Evolutionary conservation across 2,113 vertebrate genomes (phyloP), one percentile per base, ranked within the genome.

Genomic region (Thunnus maccoyii): DNA sequence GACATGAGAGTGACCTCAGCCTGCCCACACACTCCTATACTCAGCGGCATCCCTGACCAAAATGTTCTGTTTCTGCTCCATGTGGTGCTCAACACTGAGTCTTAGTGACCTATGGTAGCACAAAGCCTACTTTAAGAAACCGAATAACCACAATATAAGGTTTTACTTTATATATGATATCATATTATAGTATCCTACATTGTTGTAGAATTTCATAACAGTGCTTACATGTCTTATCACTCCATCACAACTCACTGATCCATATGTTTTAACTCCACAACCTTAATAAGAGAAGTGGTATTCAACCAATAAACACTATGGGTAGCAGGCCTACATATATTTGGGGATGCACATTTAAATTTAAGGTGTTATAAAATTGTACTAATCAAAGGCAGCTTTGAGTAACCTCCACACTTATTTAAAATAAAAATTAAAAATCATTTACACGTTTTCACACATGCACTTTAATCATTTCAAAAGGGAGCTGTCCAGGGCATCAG

Each of bases 1-100:
- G 81, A 72, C 86, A 89, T 84, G 61, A 85, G 81, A 88, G 89
- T 91, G 92, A 93, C 93, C 89, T 89, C 90, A 93, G 86, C 52
- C 77, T 82, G 69, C 82, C 56, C 76, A 73, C 68, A 58, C 76
- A 61, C 22, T 30, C 20, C 22, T 48, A 60, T 17, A 64, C 64
- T 58, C 69, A 32, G 15, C 18, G 25, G 83, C 69, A 89, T 88
- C 87, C 67, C 75, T 90, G 30, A 80, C 63, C 61, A 62, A 79
- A 81, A 82, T 67, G 61, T 66, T 52, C 71, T 32, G 22, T 44
- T 69, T 77, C 73, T 84, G 83, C 47, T 78, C 61, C 86, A 88
- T 87, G 88, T 83, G 83, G 69, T 13, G 44, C 80, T 47, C 54
- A 44, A 47, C 58, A 67, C 15, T 48, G 57, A 82, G 36, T 51